phyloP scores from a whole-genome alignment of 64 coral and sea anemone genomes.

The Dendronephthya gigantea region DNA sequence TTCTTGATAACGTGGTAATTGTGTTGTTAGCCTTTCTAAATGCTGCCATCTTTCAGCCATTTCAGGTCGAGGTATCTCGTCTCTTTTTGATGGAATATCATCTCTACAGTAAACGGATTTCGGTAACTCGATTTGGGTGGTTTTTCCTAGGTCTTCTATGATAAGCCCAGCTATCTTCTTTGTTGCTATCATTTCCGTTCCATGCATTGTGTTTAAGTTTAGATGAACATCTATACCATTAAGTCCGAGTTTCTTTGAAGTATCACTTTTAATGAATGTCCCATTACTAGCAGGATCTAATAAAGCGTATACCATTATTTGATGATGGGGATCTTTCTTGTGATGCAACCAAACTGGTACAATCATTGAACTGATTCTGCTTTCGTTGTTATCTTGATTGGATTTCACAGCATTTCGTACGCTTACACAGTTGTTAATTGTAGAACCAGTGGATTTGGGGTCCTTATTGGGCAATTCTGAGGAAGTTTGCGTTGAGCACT shows the following conservation, averaged over 20 bases:
- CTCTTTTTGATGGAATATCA: slow-evolving; percentile 34
- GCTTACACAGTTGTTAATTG: neutral
- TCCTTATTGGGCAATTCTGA: neutral
- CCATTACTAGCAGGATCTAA: slow-evolving; percentile 21
- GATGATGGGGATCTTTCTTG: neutral
- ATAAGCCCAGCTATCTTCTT: slow-evolving; percentile 25
- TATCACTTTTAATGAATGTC: slow-evolving; percentile 12
- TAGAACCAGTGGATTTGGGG: neutral
- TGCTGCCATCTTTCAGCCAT: slow-evolving; percentile 49
- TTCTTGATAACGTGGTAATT: slow-evolving; percentile 37
- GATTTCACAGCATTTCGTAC: neutral
- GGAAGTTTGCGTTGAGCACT: neutral
- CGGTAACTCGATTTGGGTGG: slow-evolving; percentile 14
- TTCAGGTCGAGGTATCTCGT: slow-evolving; percentile 54
- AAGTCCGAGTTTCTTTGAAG: slow-evolving; percentile 31
- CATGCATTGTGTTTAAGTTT: no score
- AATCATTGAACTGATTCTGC: neutral
- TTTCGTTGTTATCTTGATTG: neutral
- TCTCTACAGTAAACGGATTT: slow-evolving; percentile 39
- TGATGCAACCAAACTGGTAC: neutral
- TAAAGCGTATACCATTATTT: neutral
- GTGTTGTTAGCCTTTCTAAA: slow-evolving; percentile 33
- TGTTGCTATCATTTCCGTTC: neutral
- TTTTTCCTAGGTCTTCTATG: neutral
- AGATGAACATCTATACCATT: no score